Percentiles rank a stretch among this genome's conserved stretches.
phyloP scores from a whole-genome alignment of 2,113 vertebrate species.

The Chaenogobius annularis region DNA sequence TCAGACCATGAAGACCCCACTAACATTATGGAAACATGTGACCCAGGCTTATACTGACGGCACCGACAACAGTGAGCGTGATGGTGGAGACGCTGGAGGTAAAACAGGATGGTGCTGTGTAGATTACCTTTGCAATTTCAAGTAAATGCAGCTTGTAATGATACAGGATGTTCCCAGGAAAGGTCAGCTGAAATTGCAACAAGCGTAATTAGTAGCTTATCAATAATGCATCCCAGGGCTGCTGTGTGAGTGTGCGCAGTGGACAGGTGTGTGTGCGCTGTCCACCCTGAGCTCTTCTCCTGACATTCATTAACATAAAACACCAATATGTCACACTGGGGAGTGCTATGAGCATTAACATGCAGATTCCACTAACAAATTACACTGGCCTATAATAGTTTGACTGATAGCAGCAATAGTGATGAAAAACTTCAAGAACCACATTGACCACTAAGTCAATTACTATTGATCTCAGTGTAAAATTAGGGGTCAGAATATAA shows the following conservation, averaged over 20 bases:
- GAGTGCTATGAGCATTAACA: slow-evolving; percentile 49
- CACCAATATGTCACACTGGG: slow-evolving; percentile 43
- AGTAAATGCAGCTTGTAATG: slow-evolving; percentile 71
- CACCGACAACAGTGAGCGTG: slow-evolving; percentile 12
- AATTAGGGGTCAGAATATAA: slow-evolving; percentile 53
- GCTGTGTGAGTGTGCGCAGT: slow-evolving; percentile 45
- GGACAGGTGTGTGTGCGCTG: slow-evolving; percentile 31
- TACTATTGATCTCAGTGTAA: slow-evolving; percentile 65
- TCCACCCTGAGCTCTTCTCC: slow-evolving; percentile 40
- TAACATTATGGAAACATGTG: slow-evolving; percentile 3
- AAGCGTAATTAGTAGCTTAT: slow-evolving; percentile 78
- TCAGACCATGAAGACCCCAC: background rate
- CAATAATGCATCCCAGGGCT: slow-evolving; percentile 76
- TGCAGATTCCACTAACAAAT: slow-evolving; percentile 36
- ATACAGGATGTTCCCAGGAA: slow-evolving; percentile 73
- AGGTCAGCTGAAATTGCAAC: slow-evolving; percentile 78
- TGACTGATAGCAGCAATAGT: slow-evolving; percentile 30
- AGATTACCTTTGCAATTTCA: slow-evolving; percentile 73
- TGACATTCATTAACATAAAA: slow-evolving; percentile 65
- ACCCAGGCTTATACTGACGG: background rate
- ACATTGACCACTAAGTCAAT: slow-evolving; percentile 65
- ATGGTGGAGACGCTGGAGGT: slow-evolving; percentile 3
- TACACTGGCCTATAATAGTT: slow-evolving; percentile 25
- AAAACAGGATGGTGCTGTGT: slow-evolving; percentile 47
- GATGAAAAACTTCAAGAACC: slow-evolving; percentile 62